Percentiles rank a stretch among this genome's conserved stretches.
Evolutionary conservation across 2,888 invertebrate genomes (phyloP).

Genomic region (Shargacucullia verbasci): DNA sequence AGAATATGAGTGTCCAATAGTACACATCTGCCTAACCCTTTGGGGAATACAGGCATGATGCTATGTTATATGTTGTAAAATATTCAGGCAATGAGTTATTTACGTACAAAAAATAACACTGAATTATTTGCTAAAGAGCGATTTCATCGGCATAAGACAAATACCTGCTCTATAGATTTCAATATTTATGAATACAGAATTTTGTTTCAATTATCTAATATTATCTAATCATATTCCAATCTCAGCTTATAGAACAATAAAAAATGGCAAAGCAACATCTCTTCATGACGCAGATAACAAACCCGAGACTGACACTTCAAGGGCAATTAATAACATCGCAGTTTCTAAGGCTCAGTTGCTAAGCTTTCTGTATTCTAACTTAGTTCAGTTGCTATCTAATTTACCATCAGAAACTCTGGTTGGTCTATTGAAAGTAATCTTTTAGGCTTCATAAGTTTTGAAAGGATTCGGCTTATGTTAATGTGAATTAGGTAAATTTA

Average conservation of each 20-base stretch:
- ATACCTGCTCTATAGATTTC: too few relatives aligned
- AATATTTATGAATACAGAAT: too few relatives aligned
- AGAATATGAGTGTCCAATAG: too few relatives aligned
- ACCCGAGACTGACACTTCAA: conserved; percentile 32
- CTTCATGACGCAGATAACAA: conserved; percentile 15
- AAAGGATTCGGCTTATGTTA: neutral
- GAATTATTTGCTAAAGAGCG: too few relatives aligned
- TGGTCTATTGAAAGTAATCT: conserved; percentile 5
- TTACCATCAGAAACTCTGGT: conserved; percentile 11
- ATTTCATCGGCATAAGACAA: too few relatives aligned
- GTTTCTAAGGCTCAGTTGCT: conserved; percentile 26
- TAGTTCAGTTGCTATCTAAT: conserved; percentile 23
- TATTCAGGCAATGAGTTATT: too few relatives aligned
- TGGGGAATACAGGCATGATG: too few relatives aligned
- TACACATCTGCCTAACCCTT: too few relatives aligned
- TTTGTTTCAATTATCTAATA: too few relatives aligned
- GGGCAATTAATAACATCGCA: conserved; percentile 28
- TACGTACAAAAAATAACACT: too few relatives aligned
- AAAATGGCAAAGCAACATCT: conserved; percentile 6
- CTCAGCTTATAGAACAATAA: conserved; percentile 8
- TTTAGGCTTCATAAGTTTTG: neutral
- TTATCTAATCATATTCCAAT: neutral
- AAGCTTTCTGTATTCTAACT: conserved; percentile 23
- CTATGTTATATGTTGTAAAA: too few relatives aligned
- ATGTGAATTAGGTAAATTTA: neutral